Evolutionary conservation across 2,113 vertebrate species (phyloP).

Genomic region (Recurvirostra avosetta): DNA sequence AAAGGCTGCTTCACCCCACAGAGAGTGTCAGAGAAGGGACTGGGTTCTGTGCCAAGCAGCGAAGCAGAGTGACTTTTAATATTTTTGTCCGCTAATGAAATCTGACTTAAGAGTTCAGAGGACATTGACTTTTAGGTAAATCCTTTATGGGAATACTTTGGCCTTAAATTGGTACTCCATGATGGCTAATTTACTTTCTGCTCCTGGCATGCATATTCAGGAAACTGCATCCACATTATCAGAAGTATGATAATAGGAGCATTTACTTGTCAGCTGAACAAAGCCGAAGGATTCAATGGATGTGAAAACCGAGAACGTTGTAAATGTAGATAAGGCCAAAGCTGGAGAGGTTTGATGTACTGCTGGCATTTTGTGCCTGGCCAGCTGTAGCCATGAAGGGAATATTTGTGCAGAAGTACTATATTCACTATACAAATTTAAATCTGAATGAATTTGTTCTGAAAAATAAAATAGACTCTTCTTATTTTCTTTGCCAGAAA

Average conservation of each 20-base stretch:
- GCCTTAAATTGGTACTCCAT: not conserved
- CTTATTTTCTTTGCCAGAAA: not conserved
- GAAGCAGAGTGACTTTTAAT: rapidly evolving
- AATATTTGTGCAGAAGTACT: not conserved
- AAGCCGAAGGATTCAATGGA: not conserved
- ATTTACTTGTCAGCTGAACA: constrained; percentile 13
- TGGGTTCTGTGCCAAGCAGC: rapidly evolving
- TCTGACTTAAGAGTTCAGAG: not conserved
- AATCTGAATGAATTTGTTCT: constrained; percentile 4
- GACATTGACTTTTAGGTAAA: not conserved
- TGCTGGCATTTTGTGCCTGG: not conserved
- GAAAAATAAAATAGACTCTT: not conserved
- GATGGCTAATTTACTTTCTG: not conserved
- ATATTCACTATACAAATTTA: not conserved
- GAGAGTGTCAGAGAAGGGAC: not conserved
- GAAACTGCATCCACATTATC: not conserved
- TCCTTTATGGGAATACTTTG: not conserved
- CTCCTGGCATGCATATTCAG: not conserved
- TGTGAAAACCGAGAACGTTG: not conserved
- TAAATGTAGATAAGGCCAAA: constrained; percentile 8
- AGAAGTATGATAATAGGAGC: not conserved
- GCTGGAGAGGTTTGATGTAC: not conserved
- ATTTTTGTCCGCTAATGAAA: not conserved
- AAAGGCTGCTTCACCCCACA: not conserved
- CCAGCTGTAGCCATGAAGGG: not conserved